Base-by-base conservation (phyloP, 1,140 invertebrate species). In the Drosophila prosaltans region DNA sequence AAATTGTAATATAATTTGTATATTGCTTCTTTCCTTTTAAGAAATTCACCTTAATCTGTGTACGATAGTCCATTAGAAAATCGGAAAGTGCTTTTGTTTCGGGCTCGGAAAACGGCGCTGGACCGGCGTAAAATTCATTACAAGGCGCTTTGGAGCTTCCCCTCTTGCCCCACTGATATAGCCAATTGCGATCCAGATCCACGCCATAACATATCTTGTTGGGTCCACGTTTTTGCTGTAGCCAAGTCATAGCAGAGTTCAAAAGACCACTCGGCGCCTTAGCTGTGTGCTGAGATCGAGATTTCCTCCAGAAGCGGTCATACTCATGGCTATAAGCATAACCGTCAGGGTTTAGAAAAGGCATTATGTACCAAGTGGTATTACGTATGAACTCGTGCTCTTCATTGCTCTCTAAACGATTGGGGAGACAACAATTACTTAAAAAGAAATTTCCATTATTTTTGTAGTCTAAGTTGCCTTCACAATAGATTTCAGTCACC, bases 251-350 rank as follows among this genome's bases (percentile, higher is more conserved):
- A 6, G 91, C 91, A 55, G 91, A 89, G 63, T 85, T 78, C 1
- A 92, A 62, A n/a, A 92, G 67, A 41, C 90, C 86, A 1, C 59
- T 72, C 0, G 73, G 65, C 0, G 80, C 24, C 1, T 80, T 81
- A 0, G 80, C 61, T 65, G 83, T 65, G 45, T 94, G 93, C 65
- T 93, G 93, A 21, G 95, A 95, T 28, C 95, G 93, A 5, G 95
- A 97, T 93, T 97, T 97, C 58, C 95, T 93, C 96, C 96, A 97
- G n/a, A 97, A 93, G 1, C 96, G 93, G 86, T 96, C 94, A 88
- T 94, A 93, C 88, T 94, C 95, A 83, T 96, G 95, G 62, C 95
- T 95, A 81, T 95, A 96, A 75, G 96, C 95, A 89, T 97, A 97
- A 1, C 96, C 96, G 86, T 97, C 97, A 0, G 97, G 96, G 93